phyloP scores from a whole-genome alignment of 2,113 vertebrate species.

The Nesospiza acunhae region DNA sequence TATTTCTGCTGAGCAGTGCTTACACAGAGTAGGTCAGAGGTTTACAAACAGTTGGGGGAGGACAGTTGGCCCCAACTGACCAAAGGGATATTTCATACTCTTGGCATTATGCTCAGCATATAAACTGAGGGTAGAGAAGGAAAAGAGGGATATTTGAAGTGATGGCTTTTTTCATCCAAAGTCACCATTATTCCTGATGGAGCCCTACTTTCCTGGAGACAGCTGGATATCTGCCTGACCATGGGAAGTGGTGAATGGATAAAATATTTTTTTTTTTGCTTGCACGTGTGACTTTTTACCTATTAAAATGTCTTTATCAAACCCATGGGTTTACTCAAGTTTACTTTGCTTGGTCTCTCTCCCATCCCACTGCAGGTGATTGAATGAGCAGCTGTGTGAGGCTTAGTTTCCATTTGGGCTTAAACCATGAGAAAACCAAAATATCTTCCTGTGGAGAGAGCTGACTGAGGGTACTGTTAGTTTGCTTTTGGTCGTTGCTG shows the following conservation, averaged over 20 bases:
- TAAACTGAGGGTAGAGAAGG: neutral
- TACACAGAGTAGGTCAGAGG: neutral
- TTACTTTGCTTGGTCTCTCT: neutral
- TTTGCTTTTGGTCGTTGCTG: neutral
- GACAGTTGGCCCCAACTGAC: neutral
- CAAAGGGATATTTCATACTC: neutral
- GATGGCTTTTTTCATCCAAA: neutral
- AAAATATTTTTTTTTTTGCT: neutral
- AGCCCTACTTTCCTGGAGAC: neutral
- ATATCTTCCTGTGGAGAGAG: neutral
- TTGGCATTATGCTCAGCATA: neutral
- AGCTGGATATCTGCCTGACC: neutral
- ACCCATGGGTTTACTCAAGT: neutral
- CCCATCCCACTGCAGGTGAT: rapidly evolving
- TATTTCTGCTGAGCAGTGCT: neutral
- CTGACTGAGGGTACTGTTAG: neutral
- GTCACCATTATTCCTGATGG: rapidly evolving
- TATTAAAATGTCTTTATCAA: neutral
- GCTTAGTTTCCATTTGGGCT: neutral
- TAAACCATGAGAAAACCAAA: neutral
- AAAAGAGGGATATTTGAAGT: rapidly evolving
- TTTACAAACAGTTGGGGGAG: neutral
- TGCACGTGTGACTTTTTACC: rapidly evolving
- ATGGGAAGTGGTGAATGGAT: neutral
- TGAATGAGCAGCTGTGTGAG: neutral